phyloP scores from a whole-genome alignment of 2,888 invertebrate genomes.

The Oscheius sp. region DNA sequence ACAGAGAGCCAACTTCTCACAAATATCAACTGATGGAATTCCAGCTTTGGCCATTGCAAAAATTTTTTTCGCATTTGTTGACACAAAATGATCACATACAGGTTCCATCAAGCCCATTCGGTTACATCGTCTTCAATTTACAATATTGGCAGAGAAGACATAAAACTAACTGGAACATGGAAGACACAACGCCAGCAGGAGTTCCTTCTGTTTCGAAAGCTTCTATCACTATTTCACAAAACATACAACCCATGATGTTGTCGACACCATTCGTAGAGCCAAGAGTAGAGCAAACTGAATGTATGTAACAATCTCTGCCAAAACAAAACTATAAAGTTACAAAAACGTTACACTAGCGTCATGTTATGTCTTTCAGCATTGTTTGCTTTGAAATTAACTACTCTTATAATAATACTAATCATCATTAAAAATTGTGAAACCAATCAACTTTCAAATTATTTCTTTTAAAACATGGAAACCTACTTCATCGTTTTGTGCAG shows the following conservation, averaged over 20 bases:
- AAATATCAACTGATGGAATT: constrained; percentile 36
- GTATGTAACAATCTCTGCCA: background rate
- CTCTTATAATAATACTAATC: no score
- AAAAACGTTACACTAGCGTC: background rate
- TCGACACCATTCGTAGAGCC: constrained; percentile 4
- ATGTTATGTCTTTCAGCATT: no score
- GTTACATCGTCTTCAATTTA: constrained; percentile 43
- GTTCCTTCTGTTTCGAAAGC: constrained; percentile 29
- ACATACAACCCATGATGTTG: constrained; percentile 35
- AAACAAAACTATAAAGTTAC: constrained; percentile 3
- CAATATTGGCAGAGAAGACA: background rate
- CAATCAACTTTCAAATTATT: background rate
- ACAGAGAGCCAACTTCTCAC: constrained; percentile 32
- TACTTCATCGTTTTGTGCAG: background rate
- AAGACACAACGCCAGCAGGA: constrained; percentile 14
- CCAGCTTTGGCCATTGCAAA: constrained; percentile 43
- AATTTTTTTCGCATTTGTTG: constrained; percentile 48
- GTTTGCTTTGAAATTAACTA: no score
- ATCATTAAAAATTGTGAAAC: no score
- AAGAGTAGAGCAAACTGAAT: constrained; percentile 13
- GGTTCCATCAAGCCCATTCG: constrained; percentile 56
- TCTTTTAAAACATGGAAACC: background rate
- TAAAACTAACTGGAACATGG: constrained; percentile 23
- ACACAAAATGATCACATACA: constrained; percentile 51
- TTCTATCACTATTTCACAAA: constrained; percentile 32